These are phyloP conservation scores for Pipistrellus kuhlii DNA, from an alignment of 2,797 vertebrate genomes.

Conservation along the genomic window DNA sequence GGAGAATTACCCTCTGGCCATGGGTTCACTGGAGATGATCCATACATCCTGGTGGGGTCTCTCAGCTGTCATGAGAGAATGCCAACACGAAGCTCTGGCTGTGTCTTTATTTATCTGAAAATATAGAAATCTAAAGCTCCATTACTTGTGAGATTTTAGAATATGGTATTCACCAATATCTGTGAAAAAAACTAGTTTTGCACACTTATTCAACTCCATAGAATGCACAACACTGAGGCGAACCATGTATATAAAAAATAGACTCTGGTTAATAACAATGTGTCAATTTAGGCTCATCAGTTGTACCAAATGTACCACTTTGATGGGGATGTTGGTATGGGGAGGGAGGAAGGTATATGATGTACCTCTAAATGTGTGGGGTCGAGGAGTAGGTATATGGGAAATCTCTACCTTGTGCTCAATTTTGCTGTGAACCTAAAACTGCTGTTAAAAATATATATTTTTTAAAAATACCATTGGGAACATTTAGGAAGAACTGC, in stretches of 20 bases:
- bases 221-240: not conserved
- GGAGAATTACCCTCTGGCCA: not conserved
- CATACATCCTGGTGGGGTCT: not conserved
- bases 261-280: not conserved
- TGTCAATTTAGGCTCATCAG: not conserved
- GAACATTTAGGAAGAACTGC: not conserved
- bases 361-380: not conserved
- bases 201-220: not conserved
- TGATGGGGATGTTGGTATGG: not conserved
- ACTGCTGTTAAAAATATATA: not conserved
- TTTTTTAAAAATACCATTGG: not conserved
- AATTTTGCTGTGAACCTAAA: not conserved
- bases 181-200: not conserved
- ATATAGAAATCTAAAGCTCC: not conserved
- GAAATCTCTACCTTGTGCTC: not conserved
- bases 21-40: not conserved
- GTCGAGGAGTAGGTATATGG: not conserved
- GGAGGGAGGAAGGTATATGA: too few species aligned
- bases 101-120: not conserved
- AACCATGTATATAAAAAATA: not conserved
- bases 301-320: not conserved
- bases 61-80: not conserved
- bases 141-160: not conserved
- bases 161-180: not conserved
- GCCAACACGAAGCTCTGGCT: not conserved